Evolutionary conservation across 2,797 vertebrate genomes (phyloP).

Genomic region (Gymnocypris eckloni): DNA sequence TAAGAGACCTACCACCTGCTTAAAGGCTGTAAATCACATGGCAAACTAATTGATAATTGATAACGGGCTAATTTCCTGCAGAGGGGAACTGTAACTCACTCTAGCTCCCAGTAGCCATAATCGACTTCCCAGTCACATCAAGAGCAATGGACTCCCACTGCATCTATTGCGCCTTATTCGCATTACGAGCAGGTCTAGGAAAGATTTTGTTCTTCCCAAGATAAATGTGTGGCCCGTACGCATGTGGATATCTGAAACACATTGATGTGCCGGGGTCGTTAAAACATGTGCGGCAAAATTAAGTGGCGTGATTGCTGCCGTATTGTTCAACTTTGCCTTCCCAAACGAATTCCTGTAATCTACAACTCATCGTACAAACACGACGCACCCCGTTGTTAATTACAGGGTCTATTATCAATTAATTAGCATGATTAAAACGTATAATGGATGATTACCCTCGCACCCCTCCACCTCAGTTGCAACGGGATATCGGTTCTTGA

Average conservation of each 20-base stretch:
- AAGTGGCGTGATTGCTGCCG: constrained; percentile 24
- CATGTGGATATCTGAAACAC: constrained; percentile 50
- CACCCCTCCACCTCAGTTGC: constrained; percentile 71
- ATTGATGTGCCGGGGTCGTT: constrained; percentile 45
- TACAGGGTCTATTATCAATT: constrained; percentile 82
- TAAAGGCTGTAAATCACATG: constrained; percentile 67
- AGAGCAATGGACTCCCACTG: constrained; percentile 50
- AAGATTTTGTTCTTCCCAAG: constrained; percentile 52
- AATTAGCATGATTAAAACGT: constrained; percentile 85
- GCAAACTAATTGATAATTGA: constrained; percentile 71
- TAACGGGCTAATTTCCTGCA: constrained; percentile 71
- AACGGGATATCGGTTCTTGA: constrained; percentile 74
- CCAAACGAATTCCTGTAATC: constrained; percentile 44
- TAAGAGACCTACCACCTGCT: constrained; percentile 61
- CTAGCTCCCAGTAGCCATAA: constrained; percentile 61
- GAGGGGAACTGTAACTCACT: constrained; percentile 65
- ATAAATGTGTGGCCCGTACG: constrained; percentile 32
- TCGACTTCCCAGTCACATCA: constrained; percentile 52
- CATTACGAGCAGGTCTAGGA: constrained; percentile 51
- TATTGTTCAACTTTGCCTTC: constrained; percentile 26
- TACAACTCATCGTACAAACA: constrained; percentile 74
- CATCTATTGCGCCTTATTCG: constrained; percentile 48
- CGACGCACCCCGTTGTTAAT: constrained; percentile 79
- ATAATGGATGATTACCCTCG: constrained; percentile 75
- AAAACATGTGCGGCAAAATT: constrained; percentile 15